Percentiles rank a stretch among this genome's conserved stretches.
Conservation (phyloP, 2,797 vertebrate species). For the Miichthys miiuy region DNA sequence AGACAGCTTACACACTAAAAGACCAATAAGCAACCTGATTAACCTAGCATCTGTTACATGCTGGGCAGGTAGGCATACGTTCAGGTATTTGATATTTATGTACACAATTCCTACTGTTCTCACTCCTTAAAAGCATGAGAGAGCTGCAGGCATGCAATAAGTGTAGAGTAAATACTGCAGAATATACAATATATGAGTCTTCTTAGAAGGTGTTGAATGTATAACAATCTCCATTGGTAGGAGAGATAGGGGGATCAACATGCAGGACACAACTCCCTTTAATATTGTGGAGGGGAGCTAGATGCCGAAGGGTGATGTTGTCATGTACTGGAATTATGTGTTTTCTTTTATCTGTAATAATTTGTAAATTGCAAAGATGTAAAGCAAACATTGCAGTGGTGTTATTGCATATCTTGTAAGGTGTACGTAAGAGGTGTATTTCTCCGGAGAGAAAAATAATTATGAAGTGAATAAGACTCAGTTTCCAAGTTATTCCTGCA, state of each 20-base stretch:
- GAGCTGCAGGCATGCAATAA: conserved; percentile 20
- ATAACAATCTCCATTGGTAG: conserved; percentile 9
- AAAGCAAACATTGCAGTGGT: neutral
- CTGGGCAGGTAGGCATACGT: neutral
- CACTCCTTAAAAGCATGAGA: conserved; percentile 4
- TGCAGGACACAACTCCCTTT: neutral
- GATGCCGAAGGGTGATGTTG: too few relatives aligned
- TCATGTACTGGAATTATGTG: neutral
- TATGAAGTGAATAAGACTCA: too few relatives aligned
- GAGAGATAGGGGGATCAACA: neutral
- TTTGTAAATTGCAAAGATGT: neutral
- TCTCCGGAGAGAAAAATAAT: too few relatives aligned
- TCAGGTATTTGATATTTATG: too few relatives aligned
- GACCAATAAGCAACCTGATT: conserved; percentile 33
- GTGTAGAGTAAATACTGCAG: conserved; percentile 1
- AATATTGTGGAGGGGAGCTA: neutral
- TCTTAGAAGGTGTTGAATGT: conserved; percentile 51
- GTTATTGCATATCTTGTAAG: neutral
- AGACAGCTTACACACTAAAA: conserved; percentile 20
- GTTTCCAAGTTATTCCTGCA: too few relatives aligned
- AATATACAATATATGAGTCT: conserved; percentile 1
- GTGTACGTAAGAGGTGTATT: too few relatives aligned
- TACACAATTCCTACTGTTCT: conserved; percentile 19
- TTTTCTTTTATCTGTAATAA: neutral
- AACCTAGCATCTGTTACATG: conserved; percentile 23